A percentile compares a stretch with the other conserved stretches of the same genome.
phyloP scores from a whole-genome alignment of 2,888 invertebrate species.

The Cyrtodaria siliqua region DNA sequence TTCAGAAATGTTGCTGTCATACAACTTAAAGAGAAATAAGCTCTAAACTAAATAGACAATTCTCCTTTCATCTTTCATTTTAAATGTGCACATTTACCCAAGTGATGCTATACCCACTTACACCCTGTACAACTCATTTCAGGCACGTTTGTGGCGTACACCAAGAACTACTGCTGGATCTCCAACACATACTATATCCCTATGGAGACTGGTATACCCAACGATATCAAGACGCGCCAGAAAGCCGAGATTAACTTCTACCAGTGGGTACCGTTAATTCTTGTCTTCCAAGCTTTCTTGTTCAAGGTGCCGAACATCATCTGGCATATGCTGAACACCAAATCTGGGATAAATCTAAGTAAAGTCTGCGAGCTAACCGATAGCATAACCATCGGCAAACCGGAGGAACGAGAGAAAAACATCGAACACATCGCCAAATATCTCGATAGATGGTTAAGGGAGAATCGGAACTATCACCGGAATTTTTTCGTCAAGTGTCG shows the following conservation, averaged over 20 bases:
- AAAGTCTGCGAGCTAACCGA: conserved; percentile 66
- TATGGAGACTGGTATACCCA: conserved; percentile 68
- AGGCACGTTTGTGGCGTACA: conserved; percentile 86
- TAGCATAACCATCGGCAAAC: conserved; percentile 59
- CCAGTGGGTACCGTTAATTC: conserved; percentile 86
- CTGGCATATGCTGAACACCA: conserved; percentile 70
- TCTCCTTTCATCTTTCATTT: too few species aligned
- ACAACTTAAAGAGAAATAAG: too few species aligned
- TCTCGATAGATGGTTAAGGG: conserved; percentile 71
- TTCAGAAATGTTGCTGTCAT: too few species aligned
- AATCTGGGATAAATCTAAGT: conserved; percentile 69
- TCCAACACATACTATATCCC: conserved; percentile 87
- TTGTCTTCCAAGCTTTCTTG: conserved; percentile 73
- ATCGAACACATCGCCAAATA: conserved; percentile 68
- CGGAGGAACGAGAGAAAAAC: conserved; percentile 65
- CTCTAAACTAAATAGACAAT: too few species aligned
- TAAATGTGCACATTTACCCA: too few species aligned
- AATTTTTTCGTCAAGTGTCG: conserved; percentile 63
- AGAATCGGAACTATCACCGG: conserved; percentile 67
- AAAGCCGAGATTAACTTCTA: conserved; percentile 82
- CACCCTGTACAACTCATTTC: too few species aligned
- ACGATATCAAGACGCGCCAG: conserved; percentile 58
- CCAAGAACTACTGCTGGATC: conserved; percentile 87
- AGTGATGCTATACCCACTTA: too few species aligned
- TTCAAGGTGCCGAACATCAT: conserved; percentile 72